Base-by-base conservation (phyloP, 2,888 invertebrate species). In the Beris morrisii region DNA sequence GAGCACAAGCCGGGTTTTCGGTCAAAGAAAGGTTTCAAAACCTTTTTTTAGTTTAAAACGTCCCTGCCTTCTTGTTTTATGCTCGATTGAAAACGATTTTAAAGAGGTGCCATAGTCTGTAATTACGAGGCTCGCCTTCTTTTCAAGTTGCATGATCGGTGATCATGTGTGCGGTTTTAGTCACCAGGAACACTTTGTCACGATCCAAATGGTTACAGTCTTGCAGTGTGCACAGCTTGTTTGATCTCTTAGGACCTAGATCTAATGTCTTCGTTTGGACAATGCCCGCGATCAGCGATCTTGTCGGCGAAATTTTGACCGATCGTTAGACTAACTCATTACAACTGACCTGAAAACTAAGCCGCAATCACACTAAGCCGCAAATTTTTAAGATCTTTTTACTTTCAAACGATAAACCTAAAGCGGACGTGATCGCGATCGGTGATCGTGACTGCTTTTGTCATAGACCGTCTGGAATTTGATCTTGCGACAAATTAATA, bases 21-120 rank as follows among this genome's bases (percentile, higher is more conserved):
- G 22, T 28, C 45, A 57, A 22, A 57, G 43, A 44, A 57, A 38
- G 38, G 38, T 38, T 38, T 38, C 38, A 38, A 38, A 38, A 38
- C 38, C 38, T 38, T 38, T 38, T 38, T 38, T 48, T 48, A 13
- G n/a, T 48, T 12, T 1, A 48, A 48, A 1, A 48, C 15, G 15
- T 3, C n/a, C n/a, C 22, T 22, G 15, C 15, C 13, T 13, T n/a
- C 48, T 48, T 48, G 48, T 48, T 48, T 48, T 45, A 30, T 56
- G 45, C 22, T 22, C 32, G 22, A 30, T 5, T n/a, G 50, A 11
- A 48, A 65, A 65, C 32, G 22, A 30, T 5, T n/a, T 22, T 4
- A 48, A 65, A 65, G 57, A 65, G 64, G 65, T 65, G 64, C 56
- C 50, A 56, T 12, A 57, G 32, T 43, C 48, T 55, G 43, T 65